Evolutionary conservation across 2,888 invertebrate species (phyloP).

Genomic region (Drosophila mayaguana): DNA sequence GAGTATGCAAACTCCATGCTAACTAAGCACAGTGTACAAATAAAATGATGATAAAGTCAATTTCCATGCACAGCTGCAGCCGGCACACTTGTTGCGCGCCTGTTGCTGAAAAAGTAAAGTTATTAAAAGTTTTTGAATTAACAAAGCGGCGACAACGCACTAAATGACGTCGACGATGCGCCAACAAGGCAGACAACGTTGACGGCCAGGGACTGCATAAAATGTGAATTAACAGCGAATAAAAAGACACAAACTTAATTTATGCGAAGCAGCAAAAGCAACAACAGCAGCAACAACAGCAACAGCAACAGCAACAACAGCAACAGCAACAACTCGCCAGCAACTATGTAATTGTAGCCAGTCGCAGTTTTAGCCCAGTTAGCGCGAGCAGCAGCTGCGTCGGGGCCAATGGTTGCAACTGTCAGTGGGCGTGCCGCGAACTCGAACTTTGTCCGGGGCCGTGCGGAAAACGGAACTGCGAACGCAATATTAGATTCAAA

Average conservation of each 20-base stretch:
- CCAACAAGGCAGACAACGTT: conserved; percentile 18
- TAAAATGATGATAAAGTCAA: conserved; percentile 8
- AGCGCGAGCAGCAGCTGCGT: conserved; percentile 27
- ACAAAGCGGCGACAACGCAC: conserved; percentile 60
- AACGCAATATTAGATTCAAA: conserved; percentile 77
- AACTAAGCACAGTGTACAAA: background rate
- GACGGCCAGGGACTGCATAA: conserved; percentile 31
- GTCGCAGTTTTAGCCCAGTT: conserved; percentile 29
- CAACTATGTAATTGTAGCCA: conserved; percentile 42
- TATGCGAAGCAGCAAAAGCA: conserved; percentile 51
- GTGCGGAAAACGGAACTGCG: conserved; percentile 60
- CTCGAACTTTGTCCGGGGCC: conserved; percentile 35
- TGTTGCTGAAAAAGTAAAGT: conserved; percentile 64
- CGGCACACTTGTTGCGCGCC: conserved; percentile 56
- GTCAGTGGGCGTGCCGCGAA: conserved; percentile 38
- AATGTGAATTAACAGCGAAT: conserved; percentile 65
- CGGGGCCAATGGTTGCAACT: conserved; percentile 44
- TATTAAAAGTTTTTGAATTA: conserved; percentile 74
- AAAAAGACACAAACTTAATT: conserved; percentile 72
- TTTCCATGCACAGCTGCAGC: conserved; percentile 2
- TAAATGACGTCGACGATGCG: conserved; percentile 53
- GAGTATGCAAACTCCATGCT: conserved; percentile 18
- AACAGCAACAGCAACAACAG: background rate
- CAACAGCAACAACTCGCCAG: conserved; percentile 15
- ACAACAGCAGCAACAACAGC: background rate